phyloP scores from a whole-genome alignment of 2,888 invertebrate species.

The Rhamphomyia laevipes region DNA sequence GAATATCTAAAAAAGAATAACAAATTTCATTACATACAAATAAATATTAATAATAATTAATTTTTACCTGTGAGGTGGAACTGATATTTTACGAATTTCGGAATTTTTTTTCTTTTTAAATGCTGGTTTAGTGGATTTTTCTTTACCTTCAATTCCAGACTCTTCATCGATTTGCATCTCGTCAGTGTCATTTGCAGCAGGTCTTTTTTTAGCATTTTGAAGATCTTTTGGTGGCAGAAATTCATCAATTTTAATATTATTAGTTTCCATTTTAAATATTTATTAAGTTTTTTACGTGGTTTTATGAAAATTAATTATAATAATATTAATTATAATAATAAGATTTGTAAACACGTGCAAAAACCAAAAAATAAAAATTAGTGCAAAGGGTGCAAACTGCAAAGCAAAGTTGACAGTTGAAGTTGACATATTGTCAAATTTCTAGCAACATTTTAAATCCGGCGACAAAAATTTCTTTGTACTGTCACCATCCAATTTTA shows the following conservation, averaged over 20 bases:
- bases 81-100: slow-evolving; percentile 63
- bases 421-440: too few relatives aligned
- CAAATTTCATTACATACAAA: neutral
- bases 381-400: too few relatives aligned
- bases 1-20: slow-evolving; percentile 52
- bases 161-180: slow-evolving; percentile 57
- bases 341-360: too few relatives aligned
- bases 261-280: slow-evolving; percentile 24
- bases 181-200: slow-evolving; percentile 35
- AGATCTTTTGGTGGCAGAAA: slow-evolving; percentile 20
- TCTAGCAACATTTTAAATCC: too few relatives aligned
- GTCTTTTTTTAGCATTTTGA: slow-evolving; percentile 26
- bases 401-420: too few relatives aligned
- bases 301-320: too few relatives aligned
- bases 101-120: slow-evolving; percentile 41
- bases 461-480: too few relatives aligned
- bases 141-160: slow-evolving; percentile 48
- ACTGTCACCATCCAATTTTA: too few relatives aligned
- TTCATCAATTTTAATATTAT: slow-evolving; percentile 29
- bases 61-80: slow-evolving; percentile 71
- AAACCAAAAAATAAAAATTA: too few relatives aligned
- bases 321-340: too few relatives aligned
- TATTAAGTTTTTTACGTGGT: neutral
- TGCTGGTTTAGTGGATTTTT: slow-evolving; percentile 34
- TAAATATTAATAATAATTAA: neutral